Evolutionary conservation across 64 coral and sea anemone genomes (phyloP), one percentile per base, ranked within the genome.

Genomic region (Dendronephthya gigantea): DNA sequence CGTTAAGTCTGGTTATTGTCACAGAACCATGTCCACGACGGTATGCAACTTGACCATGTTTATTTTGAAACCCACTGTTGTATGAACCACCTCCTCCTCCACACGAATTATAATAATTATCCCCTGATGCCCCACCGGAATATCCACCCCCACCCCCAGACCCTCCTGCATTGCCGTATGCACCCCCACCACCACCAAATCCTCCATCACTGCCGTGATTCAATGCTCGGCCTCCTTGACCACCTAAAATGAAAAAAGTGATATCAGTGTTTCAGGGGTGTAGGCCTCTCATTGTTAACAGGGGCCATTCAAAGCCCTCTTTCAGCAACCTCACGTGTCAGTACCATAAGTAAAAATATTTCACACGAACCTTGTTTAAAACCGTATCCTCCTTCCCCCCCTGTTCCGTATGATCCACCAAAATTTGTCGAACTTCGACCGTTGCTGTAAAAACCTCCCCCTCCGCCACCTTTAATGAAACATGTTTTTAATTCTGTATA

Each of bases 31-130:
- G 87, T 4, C 87, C 87, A 16, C 50, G 7, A 38, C 23, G 36
- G 17, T 88, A 82, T 27, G 55, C 81, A 74, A 50, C 59, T 17
- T 40, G 75, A 47, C 35, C 35, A 76, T 75, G 69, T 28, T 35
- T 68, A 29, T 87, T 62, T 74, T 87, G 34, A 74, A 43, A 48
- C 48, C 56, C 85, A 65, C 0, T 43, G 40, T 87, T 87, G 39
- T 72, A 87, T 15, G 85, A 87, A 28, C 85, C 85, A 74, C 85
- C 85, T 1, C 85, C 85, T 23, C 85, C 85, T 15, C 85, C 85
- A 87, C 49, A 87, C 39, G 85, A 70, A 22, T 76, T 12, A 76
- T 0, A 2, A 11, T 27, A 31, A 45, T 79, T 76, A 76, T 75
- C 85, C 30, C 85, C 85, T 48, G 62, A 48, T 32, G 59, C 68